Evolutionary conservation across 2,888 invertebrate genomes (phyloP).

Genomic region (Pristionchus arcanus): DNA sequence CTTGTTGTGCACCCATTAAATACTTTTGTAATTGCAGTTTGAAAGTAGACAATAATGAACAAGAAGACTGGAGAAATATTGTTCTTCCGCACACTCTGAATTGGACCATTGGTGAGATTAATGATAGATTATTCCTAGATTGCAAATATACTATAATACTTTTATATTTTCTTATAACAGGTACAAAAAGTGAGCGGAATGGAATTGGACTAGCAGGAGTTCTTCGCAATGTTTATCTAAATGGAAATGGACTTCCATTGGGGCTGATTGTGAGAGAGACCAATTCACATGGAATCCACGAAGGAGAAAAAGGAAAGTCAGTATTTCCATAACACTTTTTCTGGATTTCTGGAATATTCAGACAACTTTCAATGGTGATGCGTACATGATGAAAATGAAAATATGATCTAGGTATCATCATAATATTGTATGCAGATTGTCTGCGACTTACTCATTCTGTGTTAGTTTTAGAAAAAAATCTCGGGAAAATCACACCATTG

Average conservation of each 20-base stretch:
- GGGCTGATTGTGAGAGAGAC: slow-evolving; percentile 68
- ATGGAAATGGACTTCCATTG: slow-evolving; percentile 72
- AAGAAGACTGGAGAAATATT: neutral
- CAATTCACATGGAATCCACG: slow-evolving; percentile 60
- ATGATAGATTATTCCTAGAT: neutral
- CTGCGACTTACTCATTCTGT: too few relatives aligned
- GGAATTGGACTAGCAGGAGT: slow-evolving; percentile 76
- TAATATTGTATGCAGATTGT: too few relatives aligned
- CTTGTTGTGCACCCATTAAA: neutral
- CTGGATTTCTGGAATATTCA: neutral
- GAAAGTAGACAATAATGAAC: slow-evolving; percentile 54
- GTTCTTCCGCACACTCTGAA: slow-evolving; percentile 65
- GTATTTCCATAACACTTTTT: neutral
- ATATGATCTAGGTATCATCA: too few relatives aligned
- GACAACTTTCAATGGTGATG: too few relatives aligned
- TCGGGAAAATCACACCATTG: too few relatives aligned
- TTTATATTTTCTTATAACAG: slow-evolving; percentile 50
- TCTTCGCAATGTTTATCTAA: slow-evolving; percentile 73
- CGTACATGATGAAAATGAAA: too few relatives aligned
- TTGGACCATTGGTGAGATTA: slow-evolving; percentile 63
- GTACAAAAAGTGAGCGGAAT: slow-evolving; percentile 72
- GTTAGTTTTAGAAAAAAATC: too few relatives aligned
- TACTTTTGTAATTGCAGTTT: slow-evolving; percentile 56
- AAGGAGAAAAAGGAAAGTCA: slow-evolving; percentile 53
- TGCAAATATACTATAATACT: neutral